Percentiles rank a stretch among this genome's conserved stretches.
Evolutionary conservation across 2,888 invertebrate species (phyloP).

Genomic region (Cosmia pyralina): DNA sequence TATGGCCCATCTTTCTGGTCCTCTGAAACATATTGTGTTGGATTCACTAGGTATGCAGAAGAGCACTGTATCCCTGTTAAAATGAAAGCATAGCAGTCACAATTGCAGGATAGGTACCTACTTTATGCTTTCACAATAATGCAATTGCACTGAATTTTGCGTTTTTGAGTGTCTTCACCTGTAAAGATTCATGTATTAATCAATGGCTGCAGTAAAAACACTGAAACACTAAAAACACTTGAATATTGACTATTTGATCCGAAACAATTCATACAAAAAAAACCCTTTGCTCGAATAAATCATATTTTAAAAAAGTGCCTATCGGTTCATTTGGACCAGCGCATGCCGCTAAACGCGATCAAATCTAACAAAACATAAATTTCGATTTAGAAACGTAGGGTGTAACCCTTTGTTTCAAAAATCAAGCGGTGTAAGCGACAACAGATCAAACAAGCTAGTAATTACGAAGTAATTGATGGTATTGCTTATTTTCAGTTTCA

Average conservation of each 20-base stretch:
- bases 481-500: conserved; percentile 5
- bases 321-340: conserved; percentile 81
- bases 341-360: conserved; percentile 87
- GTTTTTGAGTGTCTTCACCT: not conserved
- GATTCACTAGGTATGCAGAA: not conserved
- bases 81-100: not conserved
- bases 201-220: not conserved
- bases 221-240: too few relatives aligned
- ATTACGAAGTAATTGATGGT: conserved; percentile 6
- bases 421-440: conserved; percentile 71
- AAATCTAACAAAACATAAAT: conserved; percentile 90
- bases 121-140: not conserved
- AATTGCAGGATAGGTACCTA: not conserved
- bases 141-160: not conserved
- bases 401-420: conserved; percentile 78
- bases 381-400: conserved; percentile 87
- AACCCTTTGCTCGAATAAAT: conserved; percentile 83
- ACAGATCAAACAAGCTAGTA: conserved; percentile 40
- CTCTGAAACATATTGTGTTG: not conserved
- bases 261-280: conserved; percentile 74
- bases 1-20: not conserved
- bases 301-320: conserved; percentile 81
- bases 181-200: not conserved
- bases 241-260: conserved; percentile 66
- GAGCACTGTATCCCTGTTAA: not conserved